phyloP scores from a whole-genome alignment of 2,113 vertebrate genomes.

The Xiphophorus couchianus region DNA sequence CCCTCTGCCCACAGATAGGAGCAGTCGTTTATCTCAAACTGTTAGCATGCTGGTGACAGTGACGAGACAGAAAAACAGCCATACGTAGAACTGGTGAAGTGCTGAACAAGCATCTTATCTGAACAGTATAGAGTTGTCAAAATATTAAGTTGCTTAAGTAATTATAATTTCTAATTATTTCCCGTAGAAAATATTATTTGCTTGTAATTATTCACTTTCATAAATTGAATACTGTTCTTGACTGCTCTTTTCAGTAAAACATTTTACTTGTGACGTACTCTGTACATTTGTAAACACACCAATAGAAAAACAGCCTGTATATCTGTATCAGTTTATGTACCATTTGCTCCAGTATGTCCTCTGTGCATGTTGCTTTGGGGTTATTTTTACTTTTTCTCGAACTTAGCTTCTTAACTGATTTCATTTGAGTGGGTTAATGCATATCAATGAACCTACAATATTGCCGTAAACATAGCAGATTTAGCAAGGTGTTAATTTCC shows the following conservation, averaged over 20 bases:
- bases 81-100: slow-evolving; percentile 15
- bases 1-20: slow-evolving; percentile 70
- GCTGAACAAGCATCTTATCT: slow-evolving; percentile 46
- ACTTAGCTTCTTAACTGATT: too few species aligned
- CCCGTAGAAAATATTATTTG: not conserved
- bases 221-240: too few species aligned
- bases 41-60: slow-evolving; percentile 23
- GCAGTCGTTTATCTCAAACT: slow-evolving; percentile 61
- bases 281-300: not conserved
- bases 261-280: not conserved
- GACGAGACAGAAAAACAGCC: slow-evolving; percentile 19
- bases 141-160: not conserved
- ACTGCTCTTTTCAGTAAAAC: not conserved
- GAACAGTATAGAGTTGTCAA: not conserved
- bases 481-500: too few species aligned
- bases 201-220: not conserved
- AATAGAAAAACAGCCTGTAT: too few species aligned
- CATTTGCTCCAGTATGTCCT: not conserved
- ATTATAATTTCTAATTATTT: not conserved
- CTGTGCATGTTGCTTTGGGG: not conserved
- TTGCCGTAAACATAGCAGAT: too few species aligned
- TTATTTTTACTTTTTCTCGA: not conserved
- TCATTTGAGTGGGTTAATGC: too few species aligned
- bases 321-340: not conserved
- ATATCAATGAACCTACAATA: too few species aligned